A percentile compares a stretch with the other conserved stretches of the same genome.
These are phyloP conservation scores for silkworm (Bombyx mori) DNA, from an alignment of 1,140 invertebrate species.

Conservation along the genomic window ASM3026992v2 NC_085115.1:12653501-12654000, in stretches of 20 bases:
- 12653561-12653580: constrained; percentile 47
- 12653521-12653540: no score
- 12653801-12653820: no score
- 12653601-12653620: not conserved
- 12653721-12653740: not conserved
- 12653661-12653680: not conserved
- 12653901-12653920: no score
- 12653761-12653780: no score
- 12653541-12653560: constrained; percentile 27
- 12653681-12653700: constrained; percentile 7
- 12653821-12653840: no score
- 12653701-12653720: constrained; percentile 9
- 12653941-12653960: constrained; percentile 23
- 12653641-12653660: no score
- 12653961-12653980: constrained; percentile 54
- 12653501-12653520: no score
- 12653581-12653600: constrained; percentile 1
- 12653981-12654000: constrained; percentile 30
- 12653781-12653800: no score
- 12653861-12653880: no score
- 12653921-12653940: not conserved
- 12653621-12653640: no score
- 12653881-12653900: not conserved
- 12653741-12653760: no score
- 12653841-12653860: no score